phyloP scores from a whole-genome alignment of 2,797 vertebrate genomes.

The Eutrigla gurnardus region DNA sequence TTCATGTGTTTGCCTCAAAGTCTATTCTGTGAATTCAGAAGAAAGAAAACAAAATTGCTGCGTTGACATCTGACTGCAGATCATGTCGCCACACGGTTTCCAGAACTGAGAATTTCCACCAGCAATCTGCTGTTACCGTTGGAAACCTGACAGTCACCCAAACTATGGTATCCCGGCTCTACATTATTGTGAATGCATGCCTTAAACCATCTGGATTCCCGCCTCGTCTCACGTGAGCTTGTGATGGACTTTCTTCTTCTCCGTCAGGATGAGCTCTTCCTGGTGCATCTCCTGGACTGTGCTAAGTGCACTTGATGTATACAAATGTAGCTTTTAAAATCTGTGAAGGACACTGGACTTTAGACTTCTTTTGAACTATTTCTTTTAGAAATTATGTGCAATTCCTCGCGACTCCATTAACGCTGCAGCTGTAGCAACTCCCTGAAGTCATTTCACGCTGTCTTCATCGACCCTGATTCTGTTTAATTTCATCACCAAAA shows the following conservation, averaged over 20 bases:
- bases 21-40: slow-evolving; percentile 13
- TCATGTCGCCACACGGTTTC: slow-evolving; percentile 2
- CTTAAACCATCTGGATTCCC: slow-evolving; percentile 51
- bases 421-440: slow-evolving; percentile 26
- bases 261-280: slow-evolving; percentile 20
- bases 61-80: slow-evolving; percentile 8
- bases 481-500: slow-evolving; percentile 66
- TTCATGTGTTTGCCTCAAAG: slow-evolving; percentile 6
- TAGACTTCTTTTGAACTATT: slow-evolving; percentile 34
- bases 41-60: not conserved
- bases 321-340: slow-evolving; percentile 68
- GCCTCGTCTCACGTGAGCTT: slow-evolving; percentile 6
- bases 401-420: slow-evolving; percentile 48
- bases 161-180: slow-evolving; percentile 10
- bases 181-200: slow-evolving; percentile 55
- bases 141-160: not conserved
- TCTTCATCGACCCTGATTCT: slow-evolving; percentile 46
- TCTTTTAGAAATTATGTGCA: slow-evolving; percentile 59
- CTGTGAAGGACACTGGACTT: slow-evolving; percentile 35
- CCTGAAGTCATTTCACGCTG: slow-evolving; percentile 50
- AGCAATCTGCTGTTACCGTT: slow-evolving; percentile 3
- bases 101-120: not conserved
- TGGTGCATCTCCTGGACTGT: slow-evolving; percentile 45
- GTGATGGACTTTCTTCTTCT: slow-evolving; percentile 31
- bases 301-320: slow-evolving; percentile 58